Conservation (phyloP, 2,797 vertebrate species). For the Peromyscus aztecus region DNA sequence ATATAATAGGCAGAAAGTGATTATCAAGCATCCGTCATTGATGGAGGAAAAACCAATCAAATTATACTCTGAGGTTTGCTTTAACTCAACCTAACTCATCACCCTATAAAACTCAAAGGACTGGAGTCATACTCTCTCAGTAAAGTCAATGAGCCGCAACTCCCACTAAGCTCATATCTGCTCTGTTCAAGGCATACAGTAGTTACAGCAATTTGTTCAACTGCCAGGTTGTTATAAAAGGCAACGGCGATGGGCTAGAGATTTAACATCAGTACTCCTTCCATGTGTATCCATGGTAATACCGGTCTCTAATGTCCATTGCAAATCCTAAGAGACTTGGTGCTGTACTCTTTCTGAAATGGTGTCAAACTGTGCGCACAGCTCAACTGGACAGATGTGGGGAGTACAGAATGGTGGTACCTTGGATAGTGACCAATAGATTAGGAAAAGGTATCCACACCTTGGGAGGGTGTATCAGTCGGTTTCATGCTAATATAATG, state of each 20-base stretch:
- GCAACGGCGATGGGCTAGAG: constrained; percentile 57
- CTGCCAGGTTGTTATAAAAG: constrained; percentile 63
- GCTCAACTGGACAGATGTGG: background rate
- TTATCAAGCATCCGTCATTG: constrained; percentile 82
- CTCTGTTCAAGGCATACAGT: constrained; percentile 52
- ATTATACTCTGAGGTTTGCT: constrained; percentile 78
- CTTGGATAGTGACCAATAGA: background rate
- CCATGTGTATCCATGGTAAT: constrained; percentile 38
- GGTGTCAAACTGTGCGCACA: background rate
- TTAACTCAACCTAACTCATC: constrained; percentile 79
- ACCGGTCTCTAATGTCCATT: constrained; percentile 52
- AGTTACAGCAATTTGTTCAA: constrained; percentile 72
- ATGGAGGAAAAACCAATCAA: constrained; percentile 70
- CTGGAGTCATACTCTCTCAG: constrained; percentile 63
- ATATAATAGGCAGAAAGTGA: constrained; percentile 79
- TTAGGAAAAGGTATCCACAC: background rate
- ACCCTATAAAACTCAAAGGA: constrained; percentile 76
- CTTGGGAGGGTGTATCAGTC: background rate
- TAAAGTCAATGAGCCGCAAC: constrained; percentile 80
- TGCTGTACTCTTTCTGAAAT: background rate
- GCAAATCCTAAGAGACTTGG: constrained; percentile 2
- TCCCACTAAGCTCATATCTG: constrained; percentile 77
- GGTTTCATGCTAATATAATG: background rate
- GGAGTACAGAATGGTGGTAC: background rate
- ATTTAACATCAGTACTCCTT: constrained; percentile 56